A percentile compares a stretch with the other conserved stretches of the same genome.
phyloP scores from a whole-genome alignment of 2,113 vertebrate species.

The Strix uralensis region DNA sequence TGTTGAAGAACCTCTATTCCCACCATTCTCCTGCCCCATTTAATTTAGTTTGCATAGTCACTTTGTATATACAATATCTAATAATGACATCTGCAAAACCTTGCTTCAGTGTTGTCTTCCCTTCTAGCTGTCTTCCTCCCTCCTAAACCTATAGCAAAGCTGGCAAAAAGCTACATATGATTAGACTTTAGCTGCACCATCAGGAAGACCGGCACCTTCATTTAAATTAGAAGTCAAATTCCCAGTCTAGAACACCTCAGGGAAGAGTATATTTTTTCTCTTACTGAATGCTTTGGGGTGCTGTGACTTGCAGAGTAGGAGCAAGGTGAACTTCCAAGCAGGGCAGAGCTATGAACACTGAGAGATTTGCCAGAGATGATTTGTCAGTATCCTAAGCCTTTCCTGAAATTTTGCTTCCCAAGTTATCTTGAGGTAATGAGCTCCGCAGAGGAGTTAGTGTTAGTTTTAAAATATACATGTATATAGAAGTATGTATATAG shows the following conservation, averaged over 20 bases:
- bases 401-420: neutral
- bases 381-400: neutral
- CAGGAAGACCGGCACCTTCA: neutral
- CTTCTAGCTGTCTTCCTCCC: neutral
- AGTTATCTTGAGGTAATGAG: neutral
- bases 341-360: neutral
- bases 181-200: neutral
- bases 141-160: neutral
- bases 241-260: neutral
- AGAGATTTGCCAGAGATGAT: neutral
- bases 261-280: neutral
- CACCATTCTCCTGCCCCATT: neutral
- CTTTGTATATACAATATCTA: neutral
- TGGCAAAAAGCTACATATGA: neutral
- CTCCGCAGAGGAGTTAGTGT: neutral
- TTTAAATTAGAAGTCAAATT: neutral
- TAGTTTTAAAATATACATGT: neutral
- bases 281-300: neutral
- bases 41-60: neutral
- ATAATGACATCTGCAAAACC: neutral
- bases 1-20: neutral
- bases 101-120: neutral
- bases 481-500: neutral
- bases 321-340: neutral
- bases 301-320: neutral